Conservation (phyloP, 1,140 invertebrate genomes). For the Radopholus similis region DNA sequence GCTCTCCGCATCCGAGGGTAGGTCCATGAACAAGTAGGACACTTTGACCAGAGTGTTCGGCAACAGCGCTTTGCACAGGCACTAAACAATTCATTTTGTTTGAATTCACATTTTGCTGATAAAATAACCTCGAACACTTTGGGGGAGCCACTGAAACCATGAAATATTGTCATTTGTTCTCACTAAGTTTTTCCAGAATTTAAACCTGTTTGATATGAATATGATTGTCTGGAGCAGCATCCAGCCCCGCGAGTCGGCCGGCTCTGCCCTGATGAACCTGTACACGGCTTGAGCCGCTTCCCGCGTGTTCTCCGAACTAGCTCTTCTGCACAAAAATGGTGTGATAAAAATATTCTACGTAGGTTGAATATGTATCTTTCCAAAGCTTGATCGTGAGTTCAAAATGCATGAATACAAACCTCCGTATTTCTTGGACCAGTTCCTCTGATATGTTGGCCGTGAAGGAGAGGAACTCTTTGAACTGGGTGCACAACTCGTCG, state of each 20-base stretch:
- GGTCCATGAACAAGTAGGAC: conserved; percentile 95
- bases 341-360: no score
- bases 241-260: conserved; percentile 44
- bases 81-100: neutral
- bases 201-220: conserved; percentile 50
- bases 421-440: conserved; percentile 55
- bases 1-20: conserved; percentile 71
- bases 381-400: no score
- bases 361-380: neutral
- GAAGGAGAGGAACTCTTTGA: conserved; percentile 56
- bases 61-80: conserved; percentile 87
- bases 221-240: conserved; percentile 41
- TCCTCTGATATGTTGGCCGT: conserved; percentile 38
- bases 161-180: no score
- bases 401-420: no score
- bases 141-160: conserved; percentile 48
- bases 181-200: conserved; percentile 6
- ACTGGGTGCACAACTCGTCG: conserved; percentile 52
- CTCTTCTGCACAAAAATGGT: no score
- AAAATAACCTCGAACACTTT: conserved; percentile 65
- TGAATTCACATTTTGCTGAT: neutral
- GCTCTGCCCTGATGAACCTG: conserved; percentile 41
- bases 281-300: conserved; percentile 51
- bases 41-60: conserved; percentile 97
- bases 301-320: conserved; percentile 76